These are phyloP conservation scores for Phoeniculus purpureus DNA, from an alignment of 2,797 vertebrate species.

Conservation along the genomic window DNA sequence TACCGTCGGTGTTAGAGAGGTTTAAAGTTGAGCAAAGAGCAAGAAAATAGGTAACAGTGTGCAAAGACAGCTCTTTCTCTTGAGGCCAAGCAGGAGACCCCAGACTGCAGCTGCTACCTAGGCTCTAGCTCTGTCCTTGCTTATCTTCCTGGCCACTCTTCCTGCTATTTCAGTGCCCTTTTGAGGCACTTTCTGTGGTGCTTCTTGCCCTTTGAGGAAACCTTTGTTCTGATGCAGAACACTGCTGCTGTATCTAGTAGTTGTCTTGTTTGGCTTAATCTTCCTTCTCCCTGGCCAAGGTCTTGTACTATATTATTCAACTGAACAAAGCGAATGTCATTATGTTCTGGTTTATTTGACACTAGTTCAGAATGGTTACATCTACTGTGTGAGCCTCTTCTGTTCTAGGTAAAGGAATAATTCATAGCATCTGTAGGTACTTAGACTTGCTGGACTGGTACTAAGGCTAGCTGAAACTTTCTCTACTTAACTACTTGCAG, in stretches of 20 bases:
- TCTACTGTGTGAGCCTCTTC: not conserved
- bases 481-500: constrained; percentile 30
- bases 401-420: not conserved
- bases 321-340: not conserved
- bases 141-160: not conserved
- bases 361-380: not conserved
- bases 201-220: not conserved
- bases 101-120: not conserved
- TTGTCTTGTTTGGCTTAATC: not conserved
- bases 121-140: not conserved
- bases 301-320: not conserved
- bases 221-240: not conserved
- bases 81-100: not conserved
- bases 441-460: not conserved
- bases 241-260: not conserved
- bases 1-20: fast-evolving
- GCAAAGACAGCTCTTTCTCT: not conserved
- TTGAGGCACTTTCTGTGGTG: not conserved
- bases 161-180: not conserved
- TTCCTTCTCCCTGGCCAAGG: not conserved
- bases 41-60: not conserved
- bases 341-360: not conserved
- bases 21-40: not conserved
- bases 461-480: not conserved
- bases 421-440: constrained; percentile 20